These are phyloP conservation scores for Ectemnius cavifrons DNA, from an alignment of 2,888 invertebrate species.

Conservation along the genomic window DNA sequence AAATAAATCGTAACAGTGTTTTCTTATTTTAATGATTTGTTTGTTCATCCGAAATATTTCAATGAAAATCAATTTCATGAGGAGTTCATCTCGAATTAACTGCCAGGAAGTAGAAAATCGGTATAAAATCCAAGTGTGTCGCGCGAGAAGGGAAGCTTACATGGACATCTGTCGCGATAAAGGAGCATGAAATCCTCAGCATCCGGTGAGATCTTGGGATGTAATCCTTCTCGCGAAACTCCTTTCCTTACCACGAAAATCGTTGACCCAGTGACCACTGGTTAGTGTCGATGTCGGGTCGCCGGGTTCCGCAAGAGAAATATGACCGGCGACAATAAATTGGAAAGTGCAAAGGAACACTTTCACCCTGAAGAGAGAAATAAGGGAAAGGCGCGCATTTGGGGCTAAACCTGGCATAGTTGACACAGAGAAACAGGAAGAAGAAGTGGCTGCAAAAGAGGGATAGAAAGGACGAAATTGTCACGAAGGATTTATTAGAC, in stretches of 20 bases:
- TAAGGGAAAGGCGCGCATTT: neutral
- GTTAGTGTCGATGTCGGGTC: neutral
- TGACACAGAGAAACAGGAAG: neutral
- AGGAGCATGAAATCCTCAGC: constrained; percentile 20
- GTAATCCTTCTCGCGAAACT: constrained; percentile 36
- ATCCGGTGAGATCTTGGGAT: constrained; percentile 21
- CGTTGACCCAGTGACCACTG: constrained; percentile 12
- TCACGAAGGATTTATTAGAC: constrained; percentile 28
- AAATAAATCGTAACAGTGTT: too few relatives aligned
- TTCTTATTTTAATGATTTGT: too few relatives aligned
- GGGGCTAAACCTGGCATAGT: neutral
- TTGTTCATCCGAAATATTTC: too few relatives aligned
- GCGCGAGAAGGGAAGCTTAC: neutral
- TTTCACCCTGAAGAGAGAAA: constrained; percentile 31
- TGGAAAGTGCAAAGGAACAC: constrained; percentile 51
- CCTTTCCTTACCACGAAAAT: constrained; percentile 20
- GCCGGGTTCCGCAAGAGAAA: constrained; percentile 33
- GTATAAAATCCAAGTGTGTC: too few relatives aligned
- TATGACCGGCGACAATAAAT: constrained; percentile 56
- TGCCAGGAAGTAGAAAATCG: neutral
- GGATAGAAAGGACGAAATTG: too few relatives aligned
- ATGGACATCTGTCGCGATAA: constrained; percentile 4
- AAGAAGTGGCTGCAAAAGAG: neutral
- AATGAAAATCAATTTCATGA: too few relatives aligned
- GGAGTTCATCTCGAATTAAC: too few relatives aligned